A percentile compares a stretch with the other conserved stretches of the same genome.
phyloP scores from a whole-genome alignment of 2,888 invertebrate species.

The Phasia obesa region DNA sequence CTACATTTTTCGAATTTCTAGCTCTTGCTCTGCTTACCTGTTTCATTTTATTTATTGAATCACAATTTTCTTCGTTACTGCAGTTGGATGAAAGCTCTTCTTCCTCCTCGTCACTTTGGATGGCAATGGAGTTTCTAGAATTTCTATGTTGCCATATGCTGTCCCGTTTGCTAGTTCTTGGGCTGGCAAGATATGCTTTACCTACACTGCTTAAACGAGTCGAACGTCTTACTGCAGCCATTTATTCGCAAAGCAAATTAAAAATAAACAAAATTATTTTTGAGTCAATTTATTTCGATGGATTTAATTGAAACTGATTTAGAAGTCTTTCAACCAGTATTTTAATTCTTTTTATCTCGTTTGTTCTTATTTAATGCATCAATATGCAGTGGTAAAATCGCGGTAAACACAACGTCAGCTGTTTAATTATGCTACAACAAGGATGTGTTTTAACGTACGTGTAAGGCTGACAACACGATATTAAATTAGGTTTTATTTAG shows the following conservation, averaged over 20 bases:
- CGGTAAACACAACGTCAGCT: slow-evolving; percentile 67
- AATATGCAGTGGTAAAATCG: slow-evolving; percentile 50
- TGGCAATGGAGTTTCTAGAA: slow-evolving; percentile 61
- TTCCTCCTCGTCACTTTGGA: slow-evolving; percentile 75
- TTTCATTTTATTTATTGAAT: slow-evolving; percentile 76
- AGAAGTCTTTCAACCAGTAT: no score
- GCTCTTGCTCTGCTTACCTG: slow-evolving; percentile 41
- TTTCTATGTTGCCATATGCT: slow-evolving; percentile 77
- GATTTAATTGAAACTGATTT: neutral
- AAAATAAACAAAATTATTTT: neutral
- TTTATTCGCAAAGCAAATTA: slow-evolving; percentile 63
- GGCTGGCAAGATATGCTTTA: slow-evolving; percentile 68
- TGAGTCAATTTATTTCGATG: neutral
- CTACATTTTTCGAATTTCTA: slow-evolving; percentile 1
- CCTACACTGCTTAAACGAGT: slow-evolving; percentile 78
- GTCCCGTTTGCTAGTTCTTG: slow-evolving; percentile 72
- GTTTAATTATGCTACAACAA: neutral
- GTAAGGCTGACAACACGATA: neutral
- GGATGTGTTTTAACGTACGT: slow-evolving; percentile 23
- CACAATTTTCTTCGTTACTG: slow-evolving; percentile 75
- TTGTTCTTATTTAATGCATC: neutral
- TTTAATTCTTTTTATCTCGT: neutral
- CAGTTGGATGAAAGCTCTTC: slow-evolving; percentile 65
- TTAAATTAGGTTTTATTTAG: neutral
- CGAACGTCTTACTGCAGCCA: slow-evolving; percentile 80